These are phyloP conservation scores for Aramus guarauna DNA, from an alignment of 2,113 vertebrate genomes.

Conservation along the genomic window DNA sequence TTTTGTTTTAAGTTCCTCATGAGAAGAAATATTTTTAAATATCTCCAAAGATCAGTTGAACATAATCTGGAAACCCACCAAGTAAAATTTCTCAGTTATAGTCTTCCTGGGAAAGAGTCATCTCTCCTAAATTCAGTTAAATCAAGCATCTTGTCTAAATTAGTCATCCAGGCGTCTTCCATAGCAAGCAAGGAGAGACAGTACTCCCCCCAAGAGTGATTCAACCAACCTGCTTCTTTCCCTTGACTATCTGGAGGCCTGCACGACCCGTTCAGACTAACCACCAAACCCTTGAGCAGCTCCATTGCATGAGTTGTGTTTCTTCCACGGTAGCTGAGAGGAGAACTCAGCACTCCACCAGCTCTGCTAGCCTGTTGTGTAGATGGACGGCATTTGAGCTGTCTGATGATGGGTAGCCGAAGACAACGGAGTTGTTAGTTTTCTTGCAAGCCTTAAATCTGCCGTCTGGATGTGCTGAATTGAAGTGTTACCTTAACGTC, in stretches of 20 bases:
- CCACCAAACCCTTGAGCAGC: not conserved
- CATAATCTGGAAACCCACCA: not conserved
- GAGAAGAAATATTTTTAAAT: not conserved
- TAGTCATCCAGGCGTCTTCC: not conserved
- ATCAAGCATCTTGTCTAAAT: not conserved
- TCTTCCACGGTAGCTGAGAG: not conserved
- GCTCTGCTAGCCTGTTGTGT: not conserved
- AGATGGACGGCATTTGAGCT: not conserved
- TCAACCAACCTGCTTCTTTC: not conserved
- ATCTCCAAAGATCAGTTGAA: not conserved
- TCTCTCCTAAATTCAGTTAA: not conserved
- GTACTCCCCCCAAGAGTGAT: not conserved
- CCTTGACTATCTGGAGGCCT: not conserved
- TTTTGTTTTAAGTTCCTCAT: not conserved
- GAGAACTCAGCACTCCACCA: accelerated
- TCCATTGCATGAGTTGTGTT: not conserved
- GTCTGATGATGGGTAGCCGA: not conserved
- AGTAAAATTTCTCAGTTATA: not conserved
- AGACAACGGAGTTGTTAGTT: not conserved
- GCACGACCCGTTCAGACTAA: accelerated
- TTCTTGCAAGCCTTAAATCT: not conserved
- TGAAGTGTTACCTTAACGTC: not conserved
- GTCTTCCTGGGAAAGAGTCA: not conserved
- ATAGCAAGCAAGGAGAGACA: not conserved
- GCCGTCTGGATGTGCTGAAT: not conserved